Base-by-base conservation (phyloP, 2,797 vertebrate genomes). In the Florisuga fusca region DNA sequence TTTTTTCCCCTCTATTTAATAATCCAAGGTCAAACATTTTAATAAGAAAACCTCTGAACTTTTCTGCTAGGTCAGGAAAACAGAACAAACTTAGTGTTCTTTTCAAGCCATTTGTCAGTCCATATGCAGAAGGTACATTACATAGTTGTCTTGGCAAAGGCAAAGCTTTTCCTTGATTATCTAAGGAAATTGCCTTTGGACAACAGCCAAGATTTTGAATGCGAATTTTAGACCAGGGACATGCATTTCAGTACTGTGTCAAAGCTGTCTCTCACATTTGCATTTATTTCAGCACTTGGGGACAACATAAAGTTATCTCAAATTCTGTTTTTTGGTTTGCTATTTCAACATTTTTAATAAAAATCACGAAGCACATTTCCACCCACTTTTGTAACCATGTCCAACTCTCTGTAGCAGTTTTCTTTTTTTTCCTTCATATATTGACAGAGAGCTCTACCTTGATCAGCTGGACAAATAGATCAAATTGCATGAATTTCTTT, bases 1-100 rank as follows among this genome's bases (percentile, higher is more conserved):
- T 73, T 89, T 89, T 94, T 61, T 46, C 0, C 20, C 12, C 17
- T 19, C 57, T 87, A 64, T 38, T 94, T 89, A 93, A 92, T 97
- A 97, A 95, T 54, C 57, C 22, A 88, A 91, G 76, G 87, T 89
- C 59, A 91, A 89, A 54, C 21, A 55, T 97, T 97, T 93, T 96
- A 97, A 97, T 95, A 50, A 95, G 26, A 79, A 72, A 64, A 33
- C n/a, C 76, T 80, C 43, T 77, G 59, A 82, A 66, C 57, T 94
- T 87, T 96, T 83, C 79, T 74, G 84, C 48, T 85, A 10, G 10
- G 18, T 92, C 75, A 59, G 31, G 43, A 90, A 89, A 87, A 79
- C 17, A 87, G 48, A 90, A 79, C 6, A 82, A 89, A 76, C 57
- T 46, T 53, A 67, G 13, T 54, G 26, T 20, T 78, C 20, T 72